These are phyloP conservation scores for Epinephelus coioides DNA, from an alignment of 2,797 vertebrate species.

Conservation along the genomic window DNA sequence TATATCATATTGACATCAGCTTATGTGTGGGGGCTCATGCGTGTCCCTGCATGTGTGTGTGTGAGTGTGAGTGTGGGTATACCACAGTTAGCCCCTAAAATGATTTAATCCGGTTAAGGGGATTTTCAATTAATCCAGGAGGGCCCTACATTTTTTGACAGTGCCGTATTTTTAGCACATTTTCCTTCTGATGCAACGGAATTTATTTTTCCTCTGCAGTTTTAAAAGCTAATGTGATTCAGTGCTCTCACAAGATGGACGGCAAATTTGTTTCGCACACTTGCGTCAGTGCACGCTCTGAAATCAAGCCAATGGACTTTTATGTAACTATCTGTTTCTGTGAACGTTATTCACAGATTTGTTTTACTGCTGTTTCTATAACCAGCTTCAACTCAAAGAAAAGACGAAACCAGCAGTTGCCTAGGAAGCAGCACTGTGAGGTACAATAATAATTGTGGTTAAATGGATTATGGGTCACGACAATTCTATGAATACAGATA, in stretches of 20 bases:
- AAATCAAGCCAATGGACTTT: conserved; percentile 23
- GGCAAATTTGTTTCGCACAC: conserved; percentile 19
- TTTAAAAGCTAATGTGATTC: conserved; percentile 38
- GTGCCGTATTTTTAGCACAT: conserved; percentile 62
- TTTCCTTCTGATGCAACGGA: conserved; percentile 48
- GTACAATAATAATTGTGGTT: conserved; percentile 11
- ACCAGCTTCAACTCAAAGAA: conserved; percentile 7
- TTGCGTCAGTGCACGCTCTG: conserved; percentile 10
- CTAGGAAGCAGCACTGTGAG: conserved; percentile 12
- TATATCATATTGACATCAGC: conserved; percentile 76
- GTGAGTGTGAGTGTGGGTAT: conserved; percentile 48
- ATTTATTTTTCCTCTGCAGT: conserved; percentile 31
- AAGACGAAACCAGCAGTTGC: conserved; percentile 21
- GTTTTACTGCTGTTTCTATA: neutral
- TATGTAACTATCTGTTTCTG: conserved; percentile 19
- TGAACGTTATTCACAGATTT: conserved; percentile 12
- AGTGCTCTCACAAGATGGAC: conserved; percentile 18
- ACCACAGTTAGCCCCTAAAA: conserved; percentile 50
- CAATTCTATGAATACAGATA: neutral
- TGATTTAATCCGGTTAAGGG: conserved; percentile 68
- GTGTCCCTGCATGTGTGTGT: conserved; percentile 51
- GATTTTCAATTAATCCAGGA: conserved; percentile 78
- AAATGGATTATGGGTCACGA: neutral
- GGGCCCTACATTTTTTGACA: conserved; percentile 64
- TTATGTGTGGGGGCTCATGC: conserved; percentile 69